phyloP scores from a whole-genome alignment of 2,888 invertebrate genomes.

The Archips xylosteana region DNA sequence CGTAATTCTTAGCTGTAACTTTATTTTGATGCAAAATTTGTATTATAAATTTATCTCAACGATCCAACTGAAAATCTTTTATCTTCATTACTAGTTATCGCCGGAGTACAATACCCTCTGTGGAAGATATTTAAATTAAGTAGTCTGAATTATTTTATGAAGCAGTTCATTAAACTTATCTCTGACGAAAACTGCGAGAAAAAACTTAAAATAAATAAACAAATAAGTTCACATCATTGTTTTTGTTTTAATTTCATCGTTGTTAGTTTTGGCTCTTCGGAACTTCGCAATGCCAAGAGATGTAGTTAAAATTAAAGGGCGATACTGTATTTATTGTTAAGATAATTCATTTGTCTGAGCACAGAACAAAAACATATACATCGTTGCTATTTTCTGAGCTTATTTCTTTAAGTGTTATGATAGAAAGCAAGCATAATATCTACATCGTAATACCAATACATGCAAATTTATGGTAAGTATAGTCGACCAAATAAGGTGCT shows the following conservation, averaged over 20 bases:
- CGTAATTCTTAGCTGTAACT: background rate
- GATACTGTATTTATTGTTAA: background rate
- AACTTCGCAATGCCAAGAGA: background rate
- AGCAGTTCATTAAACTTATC: constrained; percentile 30
- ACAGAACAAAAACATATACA: background rate
- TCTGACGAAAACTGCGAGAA: constrained; percentile 18
- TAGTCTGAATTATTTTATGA: constrained; percentile 26
- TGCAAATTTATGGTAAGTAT: too few relatives aligned
- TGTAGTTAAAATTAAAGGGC: background rate
- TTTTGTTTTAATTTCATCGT: constrained; percentile 4
- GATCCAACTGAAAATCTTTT: background rate
- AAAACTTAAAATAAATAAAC: background rate
- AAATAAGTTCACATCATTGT: background rate
- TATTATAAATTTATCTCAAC: background rate
- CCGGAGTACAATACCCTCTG: constrained; percentile 17
- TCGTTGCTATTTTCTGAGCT: background rate
- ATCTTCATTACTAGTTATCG: constrained; percentile 15
- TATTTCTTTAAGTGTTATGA: background rate
- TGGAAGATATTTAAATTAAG: constrained; percentile 21
- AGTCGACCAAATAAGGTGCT: too few relatives aligned
- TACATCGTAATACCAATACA: too few relatives aligned
- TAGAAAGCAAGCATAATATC: too few relatives aligned
- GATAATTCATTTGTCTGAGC: background rate
- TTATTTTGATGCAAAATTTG: background rate
- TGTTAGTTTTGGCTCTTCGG: background rate